Evolutionary conservation across 2,113 vertebrate genomes (phyloP).

Genomic region (Malurus melanocephalus): DNA sequence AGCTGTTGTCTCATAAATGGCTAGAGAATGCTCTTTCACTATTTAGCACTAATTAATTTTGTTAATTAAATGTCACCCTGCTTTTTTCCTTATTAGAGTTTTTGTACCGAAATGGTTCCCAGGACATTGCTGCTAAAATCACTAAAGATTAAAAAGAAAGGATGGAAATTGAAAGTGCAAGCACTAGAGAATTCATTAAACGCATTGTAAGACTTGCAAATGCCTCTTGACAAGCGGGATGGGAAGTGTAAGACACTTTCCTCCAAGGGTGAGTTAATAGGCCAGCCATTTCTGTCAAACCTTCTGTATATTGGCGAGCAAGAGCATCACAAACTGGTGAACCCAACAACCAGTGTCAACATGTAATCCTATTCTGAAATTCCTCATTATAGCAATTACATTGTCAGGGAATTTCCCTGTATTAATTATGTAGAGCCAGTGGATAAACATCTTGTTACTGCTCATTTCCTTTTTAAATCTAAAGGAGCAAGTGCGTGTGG

Average conservation of each 20-base stretch:
- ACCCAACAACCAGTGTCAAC: not conserved
- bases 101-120: slow-evolving; percentile 58
- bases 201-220: slow-evolving; percentile 9
- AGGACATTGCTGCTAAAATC: slow-evolving; percentile 42
- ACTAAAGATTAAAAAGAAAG: slow-evolving; percentile 56
- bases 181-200: slow-evolving; percentile 57
- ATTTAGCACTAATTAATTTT: slow-evolving; percentile 64
- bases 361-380: not conserved
- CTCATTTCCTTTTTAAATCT: not conserved
- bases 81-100: slow-evolving; percentile 54
- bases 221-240: slow-evolving; percentile 36
- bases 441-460: not conserved
- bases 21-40: slow-evolving; percentile 50
- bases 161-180: slow-evolving; percentile 50
- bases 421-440: not conserved
- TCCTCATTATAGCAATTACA: not conserved
- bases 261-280: slow-evolving; percentile 26
- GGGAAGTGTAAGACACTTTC: not conserved
- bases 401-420: not conserved
- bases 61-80: slow-evolving; percentile 66
- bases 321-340: not conserved
- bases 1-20: slow-evolving; percentile 49
- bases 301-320: not conserved
- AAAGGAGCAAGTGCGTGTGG: not conserved
- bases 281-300: not conserved